Base-by-base conservation (phyloP, 2,113 vertebrate genomes). In the Cephalopholis sonnerati region DNA sequence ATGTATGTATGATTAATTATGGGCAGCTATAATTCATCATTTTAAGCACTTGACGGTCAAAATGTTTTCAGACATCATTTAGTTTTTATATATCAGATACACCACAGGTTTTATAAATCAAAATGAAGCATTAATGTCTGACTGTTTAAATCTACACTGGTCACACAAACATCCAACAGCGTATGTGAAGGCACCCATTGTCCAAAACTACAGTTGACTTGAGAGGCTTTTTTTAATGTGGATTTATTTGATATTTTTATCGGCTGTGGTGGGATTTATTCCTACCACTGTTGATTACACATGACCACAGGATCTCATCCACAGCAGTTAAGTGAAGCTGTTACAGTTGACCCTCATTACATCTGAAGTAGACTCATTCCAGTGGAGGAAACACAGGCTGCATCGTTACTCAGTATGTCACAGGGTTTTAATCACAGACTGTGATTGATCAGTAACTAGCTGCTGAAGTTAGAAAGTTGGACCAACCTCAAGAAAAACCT, bases 261-360 rank as follows among this genome's bases (percentile, higher is more conserved):
- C 75, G 53, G 29, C 59, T 20, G 3, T 4, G 8, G 27, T 66
- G 36, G 27, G 1, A 25, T 50, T 4, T 46, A 29, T n/a, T 66
- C 48, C 44, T 16, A 22, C 1, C 32, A 10, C 11, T 20, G 2
- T 61, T 68, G 73, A 68, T 50, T 62, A 74, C 57, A 39, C 15
- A 53, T 10, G 20, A 24, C 70, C 63, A 69, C 69, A 53, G 17
- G 70, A 71, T 67, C 25, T 54, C n/a, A 66, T 70, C 27, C 79
- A 58, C 29, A 81, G 50, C n/a, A 50, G n/a, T 68, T 41, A 29
- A 39, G 44, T 54, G 63, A 75, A 76, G 22, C 39, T 7, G 46
- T 82, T 17, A n/a, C 27, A 27, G 62, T n/a, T 79, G 32, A 48
- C 11, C 0, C 18, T 58, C 69, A 58, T 74, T 74, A 57, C 39